phyloP scores from a whole-genome alignment of 2,888 invertebrate species.

The Baccha elongata region DNA sequence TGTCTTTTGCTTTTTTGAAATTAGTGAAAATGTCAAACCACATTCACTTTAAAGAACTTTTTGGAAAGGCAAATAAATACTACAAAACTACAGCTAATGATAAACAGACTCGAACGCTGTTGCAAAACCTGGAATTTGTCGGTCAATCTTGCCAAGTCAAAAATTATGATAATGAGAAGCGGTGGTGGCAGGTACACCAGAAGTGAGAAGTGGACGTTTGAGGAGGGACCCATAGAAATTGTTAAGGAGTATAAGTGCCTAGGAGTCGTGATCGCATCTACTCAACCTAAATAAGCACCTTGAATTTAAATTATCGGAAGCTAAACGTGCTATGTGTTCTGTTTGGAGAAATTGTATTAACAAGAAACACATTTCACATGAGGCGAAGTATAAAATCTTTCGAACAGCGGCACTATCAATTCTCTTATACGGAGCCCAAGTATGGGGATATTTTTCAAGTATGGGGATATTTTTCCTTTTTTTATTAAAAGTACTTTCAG shows the following conservation, averaged over 20 bases:
- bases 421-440: background rate
- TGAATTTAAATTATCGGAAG: background rate
- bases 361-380: background rate
- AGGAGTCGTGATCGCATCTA: background rate
- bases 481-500: background rate
- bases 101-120: too few relatives aligned
- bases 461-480: background rate
- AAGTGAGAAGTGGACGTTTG: too few relatives aligned
- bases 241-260: background rate
- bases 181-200: too few relatives aligned
- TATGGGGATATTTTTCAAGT: background rate
- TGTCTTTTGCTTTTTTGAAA: background rate
- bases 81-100: too few relatives aligned
- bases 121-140: too few relatives aligned
- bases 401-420: background rate
- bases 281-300: background rate
- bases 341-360: background rate
- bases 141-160: too few relatives aligned
- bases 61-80: too few relatives aligned
- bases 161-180: too few relatives aligned
- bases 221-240: too few relatives aligned
- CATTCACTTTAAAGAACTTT: background rate
- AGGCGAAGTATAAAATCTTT: background rate
- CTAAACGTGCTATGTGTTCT: too few relatives aligned
- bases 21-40: background rate